phyloP scores from a whole-genome alignment of 2,113 vertebrate species.

The Paramisgurnus dabryanus region DNA sequence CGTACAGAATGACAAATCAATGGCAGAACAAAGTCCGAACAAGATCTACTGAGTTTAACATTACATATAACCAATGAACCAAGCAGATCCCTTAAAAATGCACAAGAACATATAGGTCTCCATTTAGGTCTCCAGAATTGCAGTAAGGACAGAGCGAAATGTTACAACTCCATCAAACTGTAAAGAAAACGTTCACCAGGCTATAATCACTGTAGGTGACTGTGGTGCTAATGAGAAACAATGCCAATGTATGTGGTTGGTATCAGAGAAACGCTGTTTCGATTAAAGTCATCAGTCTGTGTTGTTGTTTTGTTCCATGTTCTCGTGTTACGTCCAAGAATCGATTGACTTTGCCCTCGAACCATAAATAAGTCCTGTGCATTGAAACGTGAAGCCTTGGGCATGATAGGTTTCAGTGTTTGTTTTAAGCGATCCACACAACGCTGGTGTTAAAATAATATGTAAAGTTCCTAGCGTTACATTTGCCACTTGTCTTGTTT shows the following conservation, averaged over 20 bases:
- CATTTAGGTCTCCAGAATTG: too few species aligned
- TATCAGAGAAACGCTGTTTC: slow-evolving; percentile 39
- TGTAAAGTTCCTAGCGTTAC: background rate
- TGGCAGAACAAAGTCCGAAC: background rate
- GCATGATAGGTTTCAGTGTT: slow-evolving; percentile 15
- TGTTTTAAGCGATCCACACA: slow-evolving; percentile 29
- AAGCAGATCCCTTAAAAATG: background rate
- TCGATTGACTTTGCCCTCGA: slow-evolving; percentile 60
- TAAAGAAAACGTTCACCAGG: slow-evolving; percentile 31
- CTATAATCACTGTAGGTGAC: background rate
- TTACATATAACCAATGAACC: slow-evolving; percentile 16
- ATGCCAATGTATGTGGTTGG: slow-evolving; percentile 13
- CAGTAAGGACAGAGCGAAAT: background rate
- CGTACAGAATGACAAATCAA: slow-evolving; percentile 5
- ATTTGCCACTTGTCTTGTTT: background rate
- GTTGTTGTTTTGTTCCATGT: slow-evolving; percentile 58
- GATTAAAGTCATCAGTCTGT: slow-evolving; percentile 38
- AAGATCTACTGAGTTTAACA: slow-evolving; percentile 10
- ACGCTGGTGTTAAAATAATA: slow-evolving; percentile 34
- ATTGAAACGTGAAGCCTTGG: slow-evolving; percentile 43
- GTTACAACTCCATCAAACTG: background rate
- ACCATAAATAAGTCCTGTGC: slow-evolving; percentile 60
- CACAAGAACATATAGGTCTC: background rate
- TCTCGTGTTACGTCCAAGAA: slow-evolving; percentile 70
- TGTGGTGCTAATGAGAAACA: slow-evolving; percentile 32